Conservation (phyloP, 2,888 invertebrate species). For the Crocallis elinguaria region DNA sequence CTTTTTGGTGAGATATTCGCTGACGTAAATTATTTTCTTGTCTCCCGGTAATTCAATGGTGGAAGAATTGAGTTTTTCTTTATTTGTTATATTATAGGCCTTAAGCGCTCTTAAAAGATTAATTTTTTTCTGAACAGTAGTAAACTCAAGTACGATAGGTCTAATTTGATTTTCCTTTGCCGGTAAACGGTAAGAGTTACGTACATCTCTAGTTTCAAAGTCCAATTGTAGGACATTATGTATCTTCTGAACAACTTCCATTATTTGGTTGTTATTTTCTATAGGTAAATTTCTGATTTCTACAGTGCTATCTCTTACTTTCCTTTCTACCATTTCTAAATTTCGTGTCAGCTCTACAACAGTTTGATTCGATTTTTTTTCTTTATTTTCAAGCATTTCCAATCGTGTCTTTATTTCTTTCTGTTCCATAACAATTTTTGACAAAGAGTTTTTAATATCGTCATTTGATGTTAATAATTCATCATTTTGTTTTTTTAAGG, state of each 20-base stretch:
- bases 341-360: not conserved
- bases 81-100: not conserved
- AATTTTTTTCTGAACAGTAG: not conserved
- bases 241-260: not conserved
- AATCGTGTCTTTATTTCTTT: not conserved
- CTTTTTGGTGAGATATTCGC: slow-evolving; percentile 1
- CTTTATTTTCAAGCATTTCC: not conserved
- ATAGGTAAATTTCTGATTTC: slow-evolving; percentile 1
- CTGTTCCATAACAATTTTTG: not conserved
- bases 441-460: not conserved
- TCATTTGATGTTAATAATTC: not conserved
- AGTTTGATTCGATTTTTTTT: not conserved
- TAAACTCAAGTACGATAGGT: not conserved
- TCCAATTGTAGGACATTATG: not conserved
- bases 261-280: not conserved
- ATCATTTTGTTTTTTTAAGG: not conserved
- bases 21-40: not conserved
- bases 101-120: not conserved
- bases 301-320: not conserved
- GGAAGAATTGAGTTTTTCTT: not conserved
- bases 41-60: not conserved
- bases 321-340: not conserved
- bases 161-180: not conserved
- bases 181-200: not conserved
- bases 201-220: not conserved